Percentiles rank a stretch among this genome's conserved stretches.
Evolutionary conservation across 2,113 vertebrate genomes (phyloP).

Genomic region (Aegotheles bennettii): DNA sequence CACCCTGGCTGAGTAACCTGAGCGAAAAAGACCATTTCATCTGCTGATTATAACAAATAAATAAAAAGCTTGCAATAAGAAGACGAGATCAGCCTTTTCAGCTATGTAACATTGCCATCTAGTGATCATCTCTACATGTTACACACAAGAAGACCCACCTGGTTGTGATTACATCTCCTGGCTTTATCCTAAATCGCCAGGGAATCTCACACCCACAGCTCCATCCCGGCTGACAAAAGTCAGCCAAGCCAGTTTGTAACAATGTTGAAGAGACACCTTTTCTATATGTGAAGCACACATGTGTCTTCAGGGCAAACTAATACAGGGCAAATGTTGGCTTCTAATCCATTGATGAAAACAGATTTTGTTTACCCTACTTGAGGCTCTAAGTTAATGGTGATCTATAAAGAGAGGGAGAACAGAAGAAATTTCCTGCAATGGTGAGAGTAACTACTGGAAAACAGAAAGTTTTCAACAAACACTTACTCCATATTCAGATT

Average conservation of each 20-base stretch:
- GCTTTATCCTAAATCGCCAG: neutral
- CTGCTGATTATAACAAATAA: neutral
- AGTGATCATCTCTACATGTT: constrained; percentile 13
- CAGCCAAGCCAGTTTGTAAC: neutral
- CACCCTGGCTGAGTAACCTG: neutral
- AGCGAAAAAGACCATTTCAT: constrained; percentile 11
- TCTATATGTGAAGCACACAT: neutral
- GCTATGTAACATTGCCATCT: constrained; percentile 70
- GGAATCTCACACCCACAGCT: neutral
- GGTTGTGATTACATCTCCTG: accelerated
- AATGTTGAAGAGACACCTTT: neutral
- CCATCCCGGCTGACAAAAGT: accelerated
- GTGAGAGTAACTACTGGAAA: neutral
- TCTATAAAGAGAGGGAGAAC: neutral
- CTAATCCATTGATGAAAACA: neutral
- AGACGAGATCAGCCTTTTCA: accelerated
- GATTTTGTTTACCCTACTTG: neutral
- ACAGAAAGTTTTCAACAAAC: neutral
- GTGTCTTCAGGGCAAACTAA: neutral
- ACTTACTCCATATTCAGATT: neutral
- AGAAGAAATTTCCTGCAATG: neutral
- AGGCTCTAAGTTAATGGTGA: neutral
- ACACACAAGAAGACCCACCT: accelerated
- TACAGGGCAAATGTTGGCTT: neutral
- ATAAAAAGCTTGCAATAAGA: neutral